Evolutionary conservation across 2,797 vertebrate genomes (phyloP).

Genomic region (Synanceia verrucosa): DNA sequence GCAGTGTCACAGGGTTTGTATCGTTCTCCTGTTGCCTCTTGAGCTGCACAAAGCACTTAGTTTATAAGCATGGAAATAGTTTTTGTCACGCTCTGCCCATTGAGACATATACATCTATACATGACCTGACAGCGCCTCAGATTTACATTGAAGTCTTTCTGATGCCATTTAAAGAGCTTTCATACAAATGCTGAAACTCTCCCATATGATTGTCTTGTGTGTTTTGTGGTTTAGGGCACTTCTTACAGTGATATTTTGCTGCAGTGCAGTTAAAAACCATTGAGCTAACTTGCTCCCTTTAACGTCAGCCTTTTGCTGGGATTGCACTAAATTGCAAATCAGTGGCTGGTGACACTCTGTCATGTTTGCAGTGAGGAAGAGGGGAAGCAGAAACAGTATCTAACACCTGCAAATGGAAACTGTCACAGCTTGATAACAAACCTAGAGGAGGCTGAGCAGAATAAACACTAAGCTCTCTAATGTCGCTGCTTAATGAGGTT

Average conservation of each 20-base stretch:
- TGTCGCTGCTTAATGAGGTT: conserved; percentile 69
- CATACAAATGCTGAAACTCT: conserved; percentile 44
- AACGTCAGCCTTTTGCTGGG: conserved; percentile 49
- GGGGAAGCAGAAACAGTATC: conserved; percentile 58
- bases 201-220: conserved; percentile 36
- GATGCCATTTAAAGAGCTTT: conserved; percentile 51
- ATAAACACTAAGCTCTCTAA: conserved; percentile 66
- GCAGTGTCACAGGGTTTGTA: conserved; percentile 1
- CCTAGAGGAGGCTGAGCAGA: conserved; percentile 63
- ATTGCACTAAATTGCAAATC: conserved; percentile 70
- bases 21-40: background rate
- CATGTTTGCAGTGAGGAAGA: conserved; percentile 54
- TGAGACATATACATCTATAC: conserved; percentile 35
- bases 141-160: conserved; percentile 54
- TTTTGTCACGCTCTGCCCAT: conserved; percentile 40
- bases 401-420: conserved; percentile 77
- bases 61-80: conserved; percentile 12
- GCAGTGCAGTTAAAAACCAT: conserved; percentile 57
- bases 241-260: conserved; percentile 50
- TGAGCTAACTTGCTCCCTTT: conserved; percentile 43
- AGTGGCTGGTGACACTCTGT: conserved; percentile 64
- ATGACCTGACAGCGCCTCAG: conserved; percentile 44
- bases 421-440: conserved; percentile 76
- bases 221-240: conserved; percentile 40
- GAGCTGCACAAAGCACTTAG: conserved; percentile 15